Conservation (phyloP, 2,113 vertebrate genomes). For the Hyperoodon ampullatus region DNA sequence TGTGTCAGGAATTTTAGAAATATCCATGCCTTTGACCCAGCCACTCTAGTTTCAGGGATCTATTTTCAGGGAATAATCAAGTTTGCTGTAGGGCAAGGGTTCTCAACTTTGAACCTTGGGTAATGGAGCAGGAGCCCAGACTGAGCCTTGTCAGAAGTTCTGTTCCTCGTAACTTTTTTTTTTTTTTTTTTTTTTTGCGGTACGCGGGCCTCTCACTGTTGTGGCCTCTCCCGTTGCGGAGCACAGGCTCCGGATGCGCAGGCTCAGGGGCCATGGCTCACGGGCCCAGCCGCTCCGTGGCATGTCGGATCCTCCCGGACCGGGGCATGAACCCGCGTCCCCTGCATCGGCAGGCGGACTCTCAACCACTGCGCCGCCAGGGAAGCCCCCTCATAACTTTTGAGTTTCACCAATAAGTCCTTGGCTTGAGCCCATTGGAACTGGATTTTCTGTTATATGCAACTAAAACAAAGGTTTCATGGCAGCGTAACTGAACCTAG, state of each 20-base stretch:
- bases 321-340: fast-evolving
- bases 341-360: too few species aligned
- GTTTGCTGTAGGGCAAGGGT: not conserved
- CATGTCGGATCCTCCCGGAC: too few species aligned
- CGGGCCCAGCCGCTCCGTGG: too few species aligned
- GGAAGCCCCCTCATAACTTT: not conserved
- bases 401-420: not conserved
- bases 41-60: not conserved
- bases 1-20: not conserved
- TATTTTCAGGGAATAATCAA: not conserved
- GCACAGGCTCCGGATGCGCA: too few species aligned
- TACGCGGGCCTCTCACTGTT: too few species aligned
- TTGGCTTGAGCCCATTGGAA: not conserved
- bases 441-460: not conserved
- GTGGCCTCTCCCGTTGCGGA: too few species aligned
- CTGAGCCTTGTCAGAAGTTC: not conserved
- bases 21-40: not conserved
- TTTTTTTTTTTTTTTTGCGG: too few species aligned
- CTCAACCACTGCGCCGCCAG: too few species aligned
- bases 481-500: not conserved
- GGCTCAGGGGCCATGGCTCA: too few species aligned
- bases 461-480: not conserved
- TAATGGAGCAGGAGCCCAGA: not conserved
- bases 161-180: not conserved
- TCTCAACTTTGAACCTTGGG: not conserved